Evolutionary conservation across 2,888 invertebrate genomes (phyloP), one percentile per base, ranked within the genome.

Genomic region (Agriopis leucophaearia): DNA sequence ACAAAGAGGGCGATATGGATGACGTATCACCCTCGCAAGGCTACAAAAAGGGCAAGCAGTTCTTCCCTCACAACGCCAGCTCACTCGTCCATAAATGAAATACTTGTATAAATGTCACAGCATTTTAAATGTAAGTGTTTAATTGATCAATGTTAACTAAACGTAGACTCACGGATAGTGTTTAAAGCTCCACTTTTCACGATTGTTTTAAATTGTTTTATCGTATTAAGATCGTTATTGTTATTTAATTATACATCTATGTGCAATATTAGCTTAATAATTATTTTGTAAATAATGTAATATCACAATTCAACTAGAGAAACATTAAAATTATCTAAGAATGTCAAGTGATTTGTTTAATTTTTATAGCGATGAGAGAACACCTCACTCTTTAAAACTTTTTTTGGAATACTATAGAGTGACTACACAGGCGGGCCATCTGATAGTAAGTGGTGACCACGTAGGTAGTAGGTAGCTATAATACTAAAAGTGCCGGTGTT

Each of bases 1-100:
- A 98, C 81, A 97, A 98, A 84, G 97, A 96, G 83, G 97, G 97
- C 66, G 98, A 98, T 79, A 93, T 95, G 71, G 95, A 95, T 51
- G 96, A 95, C 52, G 86, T 90, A 36, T 83, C 90, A 48, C 79
- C 86, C 35, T 79, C 86, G 9, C 90, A 89, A 69, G 86, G 78
- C 76, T 90, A 82, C 74, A 92, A 93, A 81, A 93, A 93, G 75
- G 87, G 79, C 74, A 93, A 94, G 80, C 92, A 91, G 69, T 90
- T 85, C 73, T 93, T 84, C 74, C 77, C 88, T 51, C 90, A 92
- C 74, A 90, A 80, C 48, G 77, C 84, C 64, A 80, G 84, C 69
- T 84, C 92, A 60, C 82, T 90, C 58, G 76, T 90, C 72, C 92
- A 92, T 77, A 93, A 93, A 86, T 93, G 84, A 87, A 80, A 73